Evolutionary conservation across 2,113 vertebrate species (phyloP), one percentile per base, ranked within the genome.

Genomic region (Rana temporaria): DNA sequence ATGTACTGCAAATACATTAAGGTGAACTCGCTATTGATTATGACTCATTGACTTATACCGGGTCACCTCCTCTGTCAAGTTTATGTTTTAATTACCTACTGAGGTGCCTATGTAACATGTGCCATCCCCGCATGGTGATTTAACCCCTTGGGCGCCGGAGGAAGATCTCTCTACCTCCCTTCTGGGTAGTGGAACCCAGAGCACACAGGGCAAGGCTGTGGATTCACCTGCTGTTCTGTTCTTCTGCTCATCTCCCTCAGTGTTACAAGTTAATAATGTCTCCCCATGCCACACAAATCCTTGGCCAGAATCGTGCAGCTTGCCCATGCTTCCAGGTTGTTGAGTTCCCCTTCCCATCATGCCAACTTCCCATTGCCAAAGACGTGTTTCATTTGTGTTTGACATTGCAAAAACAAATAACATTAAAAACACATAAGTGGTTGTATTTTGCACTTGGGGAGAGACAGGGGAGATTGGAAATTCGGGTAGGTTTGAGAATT

Each of bases 71-170:
- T 79, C 64, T 79, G 78, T 79, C 79, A 82, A 65, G 60, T 65
- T 82, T 74, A 82, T 74, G 70, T 82, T 73, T 82, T 82, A 82
- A 82, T 82, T 82, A 82, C 62, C 59, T 65, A 56, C 38, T 48
- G 59, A 53, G 57, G 79, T 81, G 68, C 70, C n/a, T 74, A 74
- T 64, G 69, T 52, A 65, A 74, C 69, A 65, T 79, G 77, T 79
- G 65, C 65, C 55, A 12, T 60, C 65, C 7, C 78, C 55, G 32
- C 78, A 69, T 79, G 78, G 22, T 26, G 22, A 38, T 48, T 69
- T 79, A 79, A 79, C 78, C 78, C 78, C 18, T 70, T 60, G n/a
- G 17, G 65, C 60, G 78, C 78, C 34, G 12, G 15, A 17, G 38
- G 15, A 5, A 32, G 26, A 34, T 34, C 57, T 9, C 55, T 24